A percentile compares a stretch with the other conserved stretches of the same genome.
Conservation (phyloP, 2,113 vertebrate species). For the Potamarius usumacintae region DNA sequence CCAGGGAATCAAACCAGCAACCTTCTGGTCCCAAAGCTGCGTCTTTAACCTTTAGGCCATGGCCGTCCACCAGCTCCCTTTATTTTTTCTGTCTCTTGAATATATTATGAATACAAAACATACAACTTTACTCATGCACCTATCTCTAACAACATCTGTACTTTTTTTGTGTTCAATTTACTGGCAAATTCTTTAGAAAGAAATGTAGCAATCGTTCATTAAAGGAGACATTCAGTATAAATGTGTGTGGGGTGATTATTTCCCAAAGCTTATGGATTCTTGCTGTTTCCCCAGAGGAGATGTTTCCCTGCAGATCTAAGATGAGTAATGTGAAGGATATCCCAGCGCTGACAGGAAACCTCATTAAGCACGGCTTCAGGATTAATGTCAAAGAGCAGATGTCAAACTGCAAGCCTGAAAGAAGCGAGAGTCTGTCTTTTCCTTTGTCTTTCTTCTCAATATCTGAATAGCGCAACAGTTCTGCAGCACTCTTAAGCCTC, state of each 20-base stretch:
- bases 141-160: neutral
- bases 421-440: neutral
- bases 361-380: conserved; percentile 9
- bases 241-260: neutral
- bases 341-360: conserved; percentile 20
- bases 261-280: neutral
- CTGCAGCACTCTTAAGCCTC: neutral
- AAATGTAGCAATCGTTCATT: neutral
- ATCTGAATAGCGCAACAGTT: no score
- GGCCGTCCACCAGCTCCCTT: no score
- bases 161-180: conserved; percentile 25
- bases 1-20: no score
- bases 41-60: no score
- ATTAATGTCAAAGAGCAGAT: conserved; percentile 31
- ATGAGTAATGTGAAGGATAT: conserved; percentile 27
- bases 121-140: neutral
- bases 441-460: neutral
- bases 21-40: no score
- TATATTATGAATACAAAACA: no score
- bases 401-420: neutral
- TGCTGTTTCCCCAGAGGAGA: neutral
- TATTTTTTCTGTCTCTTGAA: no score
- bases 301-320: conserved; percentile 10
- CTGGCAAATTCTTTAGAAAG: neutral
- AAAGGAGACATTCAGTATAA: neutral